Base-by-base conservation (phyloP, 2,113 vertebrate species). In the Geothlypis trichas region DNA sequence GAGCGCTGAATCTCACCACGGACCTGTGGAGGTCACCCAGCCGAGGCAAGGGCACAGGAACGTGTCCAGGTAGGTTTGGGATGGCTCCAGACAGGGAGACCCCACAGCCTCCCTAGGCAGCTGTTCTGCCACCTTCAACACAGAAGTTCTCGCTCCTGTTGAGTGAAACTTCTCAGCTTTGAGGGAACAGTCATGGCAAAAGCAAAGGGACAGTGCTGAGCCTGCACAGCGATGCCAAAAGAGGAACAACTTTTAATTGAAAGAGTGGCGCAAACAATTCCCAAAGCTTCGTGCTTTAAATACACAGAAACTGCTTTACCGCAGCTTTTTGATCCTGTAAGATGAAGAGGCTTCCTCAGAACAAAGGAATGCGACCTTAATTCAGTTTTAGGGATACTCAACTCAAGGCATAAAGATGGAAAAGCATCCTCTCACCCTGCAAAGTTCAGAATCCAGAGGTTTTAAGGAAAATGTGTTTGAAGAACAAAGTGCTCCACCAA, bases 1-100 rank as follows among this genome's bases (percentile, higher is more conserved):
- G 10, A n/a, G 62, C 0, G 5, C 41, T 7, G 7, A 9, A 11
- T 16, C 35, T 1, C 52, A 14, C 35, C 2, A 1, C 8, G 31
- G 37, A 39, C 8, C 68, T 23, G 19, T 5, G 19, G 46, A 39
- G 15, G 9, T 14, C 23, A 47, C 7, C 27, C 54, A 13, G 23
- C 20, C 42, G 4, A 28, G 54, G 46, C 18, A 44, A 31, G 3
- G 26, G 1, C 24, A 46, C 18, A 20, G 10, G 18, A 39, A 30
- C 5, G 1, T 14, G 3, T 5, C n/a, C 54, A 18, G 33, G 20
- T 26, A 20, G 46, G 13, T 46, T n/a, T 47, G n/a, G 17, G 55
- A 13, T 22, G 17, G 3, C 30, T 68, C 39, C n/a, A 22, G 20
- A 26, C 13, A 28, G 15, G 20, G 35, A 46, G 16, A 39, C 5